phyloP scores from a whole-genome alignment of 2,113 vertebrate genomes.

The Macquaria ambigua region DNA sequence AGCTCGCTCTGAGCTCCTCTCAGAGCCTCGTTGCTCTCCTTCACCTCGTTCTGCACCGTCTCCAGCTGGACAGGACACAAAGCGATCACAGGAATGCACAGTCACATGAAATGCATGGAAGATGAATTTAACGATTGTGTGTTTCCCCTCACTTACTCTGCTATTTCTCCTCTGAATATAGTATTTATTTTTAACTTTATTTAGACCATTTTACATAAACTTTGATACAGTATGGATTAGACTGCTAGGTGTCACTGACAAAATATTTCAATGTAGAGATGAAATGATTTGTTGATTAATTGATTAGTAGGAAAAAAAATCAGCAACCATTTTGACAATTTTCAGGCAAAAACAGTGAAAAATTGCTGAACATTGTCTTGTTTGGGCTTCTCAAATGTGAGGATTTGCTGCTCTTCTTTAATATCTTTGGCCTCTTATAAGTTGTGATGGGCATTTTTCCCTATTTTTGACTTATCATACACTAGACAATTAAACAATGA shows the following conservation, averaged over 20 bases:
- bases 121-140: not conserved
- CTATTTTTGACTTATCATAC: not conserved
- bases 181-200: not conserved
- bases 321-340: not conserved
- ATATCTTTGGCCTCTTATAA: not conserved
- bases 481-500: not conserved
- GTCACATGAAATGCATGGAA: not conserved
- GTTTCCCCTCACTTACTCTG: not conserved
- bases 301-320: no score
- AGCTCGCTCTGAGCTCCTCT: conserved; percentile 81
- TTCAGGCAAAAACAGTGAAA: not conserved
- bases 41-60: conserved; percentile 83
- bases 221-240: not conserved
- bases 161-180: no score
- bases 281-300: not conserved
- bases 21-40: conserved; percentile 84
- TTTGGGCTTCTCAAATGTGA: no score
- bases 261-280: not conserved
- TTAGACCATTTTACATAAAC: not conserved
- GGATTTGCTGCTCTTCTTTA: not conserved
- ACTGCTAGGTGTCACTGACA: not conserved
- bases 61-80: conserved; percentile 75
- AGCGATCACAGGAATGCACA: not conserved
- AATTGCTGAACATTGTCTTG: not conserved
- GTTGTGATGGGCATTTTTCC: not conserved